Percentiles rank a stretch among this genome's conserved stretches.
phyloP scores from a whole-genome alignment of 2,888 invertebrate genomes.

The Heteromurus nitidus region DNA sequence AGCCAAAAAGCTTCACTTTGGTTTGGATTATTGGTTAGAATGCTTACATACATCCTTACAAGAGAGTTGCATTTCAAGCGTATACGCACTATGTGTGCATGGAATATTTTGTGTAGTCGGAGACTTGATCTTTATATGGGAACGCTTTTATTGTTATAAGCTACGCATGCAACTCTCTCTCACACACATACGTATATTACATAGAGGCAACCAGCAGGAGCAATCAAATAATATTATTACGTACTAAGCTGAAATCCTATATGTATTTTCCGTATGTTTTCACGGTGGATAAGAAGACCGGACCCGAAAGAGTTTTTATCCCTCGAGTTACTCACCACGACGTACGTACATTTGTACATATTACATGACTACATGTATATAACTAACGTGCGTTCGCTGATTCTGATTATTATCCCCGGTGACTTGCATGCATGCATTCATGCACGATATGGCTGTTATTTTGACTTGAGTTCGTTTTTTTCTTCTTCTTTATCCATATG shows the following conservation, averaged over 20 bases:
- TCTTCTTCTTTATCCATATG: slow-evolving; percentile 19
- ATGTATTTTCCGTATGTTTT: background rate
- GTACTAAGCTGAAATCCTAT: slow-evolving; percentile 6
- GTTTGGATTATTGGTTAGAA: slow-evolving; percentile 11
- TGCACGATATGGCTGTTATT: slow-evolving; percentile 53
- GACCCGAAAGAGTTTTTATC: slow-evolving; percentile 13
- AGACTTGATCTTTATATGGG: too few species aligned
- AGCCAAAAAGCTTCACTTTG: background rate
- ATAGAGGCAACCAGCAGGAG: slow-evolving; percentile 17
- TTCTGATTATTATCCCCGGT: slow-evolving; percentile 52
- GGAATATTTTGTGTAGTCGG: too few species aligned
- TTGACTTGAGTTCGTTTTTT: slow-evolving; percentile 15
- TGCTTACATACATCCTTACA: slow-evolving; percentile 30
- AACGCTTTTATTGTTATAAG: slow-evolving; percentile 13
- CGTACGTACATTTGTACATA: slow-evolving; percentile 4
- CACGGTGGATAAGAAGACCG: background rate
- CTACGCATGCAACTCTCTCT: slow-evolving; percentile 31
- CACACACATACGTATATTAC: background rate
- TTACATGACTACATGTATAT: background rate
- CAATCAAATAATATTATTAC: slow-evolving; percentile 40
- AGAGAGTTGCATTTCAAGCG: background rate
- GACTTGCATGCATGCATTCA: slow-evolving; percentile 60
- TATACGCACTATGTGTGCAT: slow-evolving; percentile 33
- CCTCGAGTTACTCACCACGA: slow-evolving; percentile 3
- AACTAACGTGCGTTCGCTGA: slow-evolving; percentile 4